A percentile compares a stretch with the other conserved stretches of the same genome.
Conservation (phyloP, 2,888 invertebrate genomes). For the Toxonevra muliebris region DNA sequence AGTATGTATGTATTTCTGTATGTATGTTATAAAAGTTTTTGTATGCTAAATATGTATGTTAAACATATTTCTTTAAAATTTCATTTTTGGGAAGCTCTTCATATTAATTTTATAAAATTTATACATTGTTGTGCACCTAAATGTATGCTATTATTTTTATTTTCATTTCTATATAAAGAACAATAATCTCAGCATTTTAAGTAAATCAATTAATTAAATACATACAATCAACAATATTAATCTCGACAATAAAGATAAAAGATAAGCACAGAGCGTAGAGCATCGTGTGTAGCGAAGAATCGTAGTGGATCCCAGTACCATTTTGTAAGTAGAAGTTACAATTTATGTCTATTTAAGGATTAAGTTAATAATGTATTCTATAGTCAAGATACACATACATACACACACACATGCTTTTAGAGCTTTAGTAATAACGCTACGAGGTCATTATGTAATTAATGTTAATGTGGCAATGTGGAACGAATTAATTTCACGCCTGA, state of each 20-base stretch:
- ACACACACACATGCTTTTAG: background rate
- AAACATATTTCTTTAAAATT: no score
- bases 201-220: slow-evolving; percentile 34
- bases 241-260: slow-evolving; percentile 14
- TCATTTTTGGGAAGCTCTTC: no score
- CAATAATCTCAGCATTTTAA: background rate
- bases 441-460: slow-evolving; percentile 55
- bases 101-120: no score
- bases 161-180: no score
- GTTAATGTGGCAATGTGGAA: slow-evolving; percentile 58
- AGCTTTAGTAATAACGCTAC: slow-evolving; percentile 33
- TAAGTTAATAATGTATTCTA: slow-evolving; percentile 56
- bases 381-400: background rate
- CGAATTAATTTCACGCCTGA: slow-evolving; percentile 60
- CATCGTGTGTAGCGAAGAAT: no score
- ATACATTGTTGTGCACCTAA: no score
- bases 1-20: no score
- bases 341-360: slow-evolving; percentile 47
- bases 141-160: no score
- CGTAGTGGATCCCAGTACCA: background rate
- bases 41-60: no score
- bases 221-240: slow-evolving; percentile 31
- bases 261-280: background rate
- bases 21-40: no score
- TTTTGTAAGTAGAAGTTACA: slow-evolving; percentile 20